phyloP scores from a whole-genome alignment of 1,140 invertebrate species.

The Nephila pilipes region DNA sequence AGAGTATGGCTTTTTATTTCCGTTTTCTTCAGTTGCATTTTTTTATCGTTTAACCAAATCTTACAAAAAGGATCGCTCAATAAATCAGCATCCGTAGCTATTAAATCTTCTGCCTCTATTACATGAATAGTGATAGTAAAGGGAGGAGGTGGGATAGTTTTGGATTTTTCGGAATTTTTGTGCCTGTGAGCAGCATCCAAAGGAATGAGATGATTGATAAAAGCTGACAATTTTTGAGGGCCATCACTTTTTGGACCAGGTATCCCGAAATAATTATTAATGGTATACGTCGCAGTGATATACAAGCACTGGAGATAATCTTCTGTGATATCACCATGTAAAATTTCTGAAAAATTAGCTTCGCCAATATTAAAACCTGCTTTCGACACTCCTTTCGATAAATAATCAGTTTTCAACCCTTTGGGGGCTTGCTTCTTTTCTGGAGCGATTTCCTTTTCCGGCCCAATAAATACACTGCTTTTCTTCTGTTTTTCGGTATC shows the following conservation, averaged over 20 bases:
- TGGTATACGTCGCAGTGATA: neutral
- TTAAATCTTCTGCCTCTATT: slow-evolving; percentile 40
- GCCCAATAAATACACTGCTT: neutral
- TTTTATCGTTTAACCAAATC: slow-evolving; percentile 45
- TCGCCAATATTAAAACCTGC: neutral
- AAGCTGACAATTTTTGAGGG: neutral
- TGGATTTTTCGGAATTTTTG: slow-evolving; percentile 5
- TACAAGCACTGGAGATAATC: slow-evolving; percentile 29
- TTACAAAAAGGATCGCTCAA: slow-evolving; percentile 54
- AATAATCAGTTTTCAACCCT: slow-evolving; percentile 13
- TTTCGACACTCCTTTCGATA: slow-evolving; percentile 18
- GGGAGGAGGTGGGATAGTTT: neutral
- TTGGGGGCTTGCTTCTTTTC: neutral
- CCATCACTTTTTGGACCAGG: slow-evolving; percentile 43
- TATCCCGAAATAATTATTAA: slow-evolving; percentile 49
- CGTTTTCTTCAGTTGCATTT: neutral
- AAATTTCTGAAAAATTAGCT: neutral
- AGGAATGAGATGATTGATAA: slow-evolving; percentile 41
- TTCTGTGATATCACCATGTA: slow-evolving; percentile 31
- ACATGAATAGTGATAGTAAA: slow-evolving; percentile 35
- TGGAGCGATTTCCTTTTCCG: neutral
- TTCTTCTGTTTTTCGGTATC: neutral
- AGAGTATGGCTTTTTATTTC: slow-evolving; percentile 45
- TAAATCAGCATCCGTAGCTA: slow-evolving; percentile 17
- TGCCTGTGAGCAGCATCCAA: neutral